Conservation (phyloP, 2,888 invertebrate species). For the Chrysotoxum bicinctum region DNA sequence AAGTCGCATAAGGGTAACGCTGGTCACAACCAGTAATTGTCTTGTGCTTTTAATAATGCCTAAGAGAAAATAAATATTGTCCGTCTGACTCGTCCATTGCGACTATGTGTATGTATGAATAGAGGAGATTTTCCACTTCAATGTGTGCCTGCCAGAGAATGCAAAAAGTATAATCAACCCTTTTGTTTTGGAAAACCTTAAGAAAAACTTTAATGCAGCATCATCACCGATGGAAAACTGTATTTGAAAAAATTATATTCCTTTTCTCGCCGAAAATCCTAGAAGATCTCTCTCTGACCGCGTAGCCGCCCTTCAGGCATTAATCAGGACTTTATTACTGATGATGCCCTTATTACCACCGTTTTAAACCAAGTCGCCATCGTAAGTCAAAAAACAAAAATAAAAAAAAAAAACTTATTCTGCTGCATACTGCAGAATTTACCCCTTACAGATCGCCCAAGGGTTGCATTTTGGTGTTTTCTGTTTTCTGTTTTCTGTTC, state of each 20-base stretch:
- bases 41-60: conserved; percentile 63
- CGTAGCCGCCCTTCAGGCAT: conserved; percentile 35
- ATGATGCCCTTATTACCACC: conserved; percentile 57
- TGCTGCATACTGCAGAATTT: conserved; percentile 58
- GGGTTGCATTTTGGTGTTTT: conserved; percentile 29
- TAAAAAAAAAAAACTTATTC: conserved; percentile 11
- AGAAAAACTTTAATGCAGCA: conserved; percentile 50
- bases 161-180: not conserved
- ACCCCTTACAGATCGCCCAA: conserved; percentile 33
- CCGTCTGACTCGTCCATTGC: conserved; percentile 25
- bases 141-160: not conserved
- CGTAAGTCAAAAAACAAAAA: not conserved
- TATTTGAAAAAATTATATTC: not conserved
- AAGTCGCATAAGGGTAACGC: no score
- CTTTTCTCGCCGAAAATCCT: not conserved
- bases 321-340: conserved; percentile 64
- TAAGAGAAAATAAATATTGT: conserved; percentile 54
- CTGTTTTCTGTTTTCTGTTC: conserved; percentile 5
- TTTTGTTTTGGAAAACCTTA: conserved; percentile 15
- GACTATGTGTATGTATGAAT: not conserved
- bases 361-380: conserved; percentile 46
- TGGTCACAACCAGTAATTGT: conserved; percentile 42
- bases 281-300: conserved; percentile 17
- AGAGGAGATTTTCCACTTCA: not conserved
- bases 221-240: not conserved